Base-by-base conservation (phyloP, 2,797 vertebrate genomes). In the Lagocephalus sceleratus region DNA sequence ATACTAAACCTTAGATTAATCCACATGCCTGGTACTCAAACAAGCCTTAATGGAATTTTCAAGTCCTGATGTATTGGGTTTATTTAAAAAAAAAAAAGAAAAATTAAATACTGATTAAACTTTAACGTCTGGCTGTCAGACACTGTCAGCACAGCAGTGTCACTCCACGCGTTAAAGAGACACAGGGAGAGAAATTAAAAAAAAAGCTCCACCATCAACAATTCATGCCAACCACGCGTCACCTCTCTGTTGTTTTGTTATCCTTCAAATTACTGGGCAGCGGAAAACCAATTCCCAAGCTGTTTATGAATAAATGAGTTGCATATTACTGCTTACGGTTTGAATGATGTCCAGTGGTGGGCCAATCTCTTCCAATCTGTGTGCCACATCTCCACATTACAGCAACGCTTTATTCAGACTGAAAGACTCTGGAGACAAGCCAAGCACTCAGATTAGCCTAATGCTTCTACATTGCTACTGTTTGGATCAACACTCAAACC, bases 401-500 rank as follows among this genome's bases (percentile, higher is more conserved):
- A 54, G 22, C 39, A 35, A 11, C 20, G 4, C 22, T 67, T 41
- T 66, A 52, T 62, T 77, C 43, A 54, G 43, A 21, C 45, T 59
- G 51, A 56, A 50, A 17, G 51, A 56, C 60, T 57, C 23, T 55
- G 47, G 63, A n/a, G 55, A 75, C 47, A 40, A 58, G 19, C 14
- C 12, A 51, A 57, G 29, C 54, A 19, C 42, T 50, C 46, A 42
- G 38, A 52, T 51, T 75, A 5, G 15, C 53, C 42, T 63, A 47
- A 59, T 66, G 58, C 43, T 21, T 41, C n/a, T 1, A 40, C 39
- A 11, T 40, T 48, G 17, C 57, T 68, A 60, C 42, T 60, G 48
- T 67, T 59, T 55, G 26, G 8, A 61, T 39, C 20, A 54, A 44
- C 44, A 47, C 39, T 50, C 22, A 45, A 53, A 47, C 4, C 39